phyloP scores from a whole-genome alignment of 2,888 invertebrate species.

The Steinernema scapterisci region DNA sequence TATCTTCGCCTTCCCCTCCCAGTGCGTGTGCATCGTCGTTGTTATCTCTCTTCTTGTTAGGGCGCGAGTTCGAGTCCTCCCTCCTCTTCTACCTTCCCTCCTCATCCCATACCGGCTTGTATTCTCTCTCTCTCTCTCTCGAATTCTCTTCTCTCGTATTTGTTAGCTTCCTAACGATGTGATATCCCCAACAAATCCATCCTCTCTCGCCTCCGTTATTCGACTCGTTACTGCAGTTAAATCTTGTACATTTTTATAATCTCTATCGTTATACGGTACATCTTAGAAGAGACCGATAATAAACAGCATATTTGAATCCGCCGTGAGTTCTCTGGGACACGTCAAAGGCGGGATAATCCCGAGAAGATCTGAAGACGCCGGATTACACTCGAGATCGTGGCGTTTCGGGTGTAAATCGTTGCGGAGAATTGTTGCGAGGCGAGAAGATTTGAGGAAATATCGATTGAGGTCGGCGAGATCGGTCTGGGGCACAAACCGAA shows the following conservation, averaged over 20 bases:
- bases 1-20: conserved; percentile 20
- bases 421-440: not conserved
- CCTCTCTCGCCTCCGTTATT: conserved; percentile 24
- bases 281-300: conserved; percentile 25
- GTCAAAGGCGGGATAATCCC: no score
- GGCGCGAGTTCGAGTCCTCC: conserved; percentile 30
- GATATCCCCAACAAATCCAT: conserved; percentile 29
- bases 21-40: conserved; percentile 32
- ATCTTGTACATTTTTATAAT: conserved; percentile 29
- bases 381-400: not conserved
- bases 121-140: no score
- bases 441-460: not conserved
- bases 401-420: not conserved
- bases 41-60: conserved; percentile 29
- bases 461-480: no score
- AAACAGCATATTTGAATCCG: conserved; percentile 18
- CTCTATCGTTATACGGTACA: conserved; percentile 20
- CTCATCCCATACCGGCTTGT: conserved; percentile 20
- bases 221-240: conserved; percentile 26
- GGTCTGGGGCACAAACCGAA: no score
- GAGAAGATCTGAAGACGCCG: not conserved
- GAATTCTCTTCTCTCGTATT: conserved; percentile 8
- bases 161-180: conserved; percentile 30
- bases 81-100: conserved; percentile 19
- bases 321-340: not conserved